These are phyloP conservation scores for Paguma larvata DNA, from an alignment of 2,797 vertebrate species.

Conservation along the genomic window DNA sequence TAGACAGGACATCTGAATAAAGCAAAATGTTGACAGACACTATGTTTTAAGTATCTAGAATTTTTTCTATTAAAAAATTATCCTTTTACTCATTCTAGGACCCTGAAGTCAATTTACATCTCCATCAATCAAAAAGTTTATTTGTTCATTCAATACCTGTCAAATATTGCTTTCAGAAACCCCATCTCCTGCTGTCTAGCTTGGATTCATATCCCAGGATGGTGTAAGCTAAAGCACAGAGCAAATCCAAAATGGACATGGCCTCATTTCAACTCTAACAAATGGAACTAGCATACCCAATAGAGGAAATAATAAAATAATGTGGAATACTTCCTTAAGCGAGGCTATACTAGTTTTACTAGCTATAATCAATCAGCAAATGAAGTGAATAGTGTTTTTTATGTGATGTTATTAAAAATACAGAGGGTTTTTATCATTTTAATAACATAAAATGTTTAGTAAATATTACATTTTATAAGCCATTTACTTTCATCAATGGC, in stretches of 20 bases:
- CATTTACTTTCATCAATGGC: conserved; percentile 32
- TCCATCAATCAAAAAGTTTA: background rate
- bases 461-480: conserved; percentile 54
- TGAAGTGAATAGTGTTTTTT: background rate
- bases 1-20: background rate
- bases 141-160: conserved; percentile 1
- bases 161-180: conserved; percentile 42
- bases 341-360: background rate
- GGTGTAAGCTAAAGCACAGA: background rate
- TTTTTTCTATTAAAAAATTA: background rate
- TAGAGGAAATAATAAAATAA: background rate
- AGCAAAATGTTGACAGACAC: background rate
- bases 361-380: background rate
- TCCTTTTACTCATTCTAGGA: background rate
- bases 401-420: conserved; percentile 35
- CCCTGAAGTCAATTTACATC: background rate
- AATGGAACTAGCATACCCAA: background rate
- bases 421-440: conserved; percentile 2
- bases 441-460: conserved; percentile 12
- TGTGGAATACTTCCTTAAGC: background rate
- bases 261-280: background rate
- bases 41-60: background rate
- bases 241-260: background rate
- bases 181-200: background rate
- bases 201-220: background rate